These are phyloP conservation scores for Myotis daubentonii DNA, from an alignment of 2,797 vertebrate genomes.

Conservation along the genomic window DNA sequence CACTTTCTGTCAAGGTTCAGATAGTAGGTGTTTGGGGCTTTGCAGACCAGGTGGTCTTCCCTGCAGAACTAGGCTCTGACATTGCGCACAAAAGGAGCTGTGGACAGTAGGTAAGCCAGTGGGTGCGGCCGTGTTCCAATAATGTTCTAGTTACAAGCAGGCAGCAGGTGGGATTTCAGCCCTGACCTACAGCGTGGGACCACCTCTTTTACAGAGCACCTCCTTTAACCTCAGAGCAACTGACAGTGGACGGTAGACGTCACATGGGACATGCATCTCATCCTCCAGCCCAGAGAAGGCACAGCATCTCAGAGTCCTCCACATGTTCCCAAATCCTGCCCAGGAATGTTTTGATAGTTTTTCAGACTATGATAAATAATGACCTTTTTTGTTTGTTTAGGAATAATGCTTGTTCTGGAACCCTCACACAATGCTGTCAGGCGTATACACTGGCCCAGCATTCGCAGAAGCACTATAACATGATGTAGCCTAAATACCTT, in stretches of 20 bases:
- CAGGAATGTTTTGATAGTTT: neutral
- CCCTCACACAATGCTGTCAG: neutral
- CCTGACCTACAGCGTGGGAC: neutral
- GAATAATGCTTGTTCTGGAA: slow-evolving; percentile 13
- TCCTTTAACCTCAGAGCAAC: neutral
- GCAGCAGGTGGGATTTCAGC: neutral
- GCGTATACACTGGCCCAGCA: neutral
- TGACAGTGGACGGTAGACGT: neutral
- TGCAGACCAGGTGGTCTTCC: neutral
- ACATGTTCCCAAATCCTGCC: neutral
- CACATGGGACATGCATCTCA: neutral
- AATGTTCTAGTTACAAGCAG: neutral
- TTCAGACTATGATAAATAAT: neutral
- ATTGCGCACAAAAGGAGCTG: neutral
- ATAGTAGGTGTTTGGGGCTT: neutral
- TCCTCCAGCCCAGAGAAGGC: neutral
- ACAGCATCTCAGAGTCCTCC: neutral
- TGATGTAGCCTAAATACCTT: neutral
- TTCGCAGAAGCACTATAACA: neutral
- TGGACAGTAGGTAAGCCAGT: neutral
- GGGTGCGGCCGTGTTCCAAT: neutral
- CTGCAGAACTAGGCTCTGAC: neutral
- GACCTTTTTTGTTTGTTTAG: neutral
- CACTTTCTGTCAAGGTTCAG: neutral
- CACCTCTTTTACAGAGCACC: neutral